Conservation (phyloP, 2,113 vertebrate species). For the Oplegnathus fasciatus region DNA sequence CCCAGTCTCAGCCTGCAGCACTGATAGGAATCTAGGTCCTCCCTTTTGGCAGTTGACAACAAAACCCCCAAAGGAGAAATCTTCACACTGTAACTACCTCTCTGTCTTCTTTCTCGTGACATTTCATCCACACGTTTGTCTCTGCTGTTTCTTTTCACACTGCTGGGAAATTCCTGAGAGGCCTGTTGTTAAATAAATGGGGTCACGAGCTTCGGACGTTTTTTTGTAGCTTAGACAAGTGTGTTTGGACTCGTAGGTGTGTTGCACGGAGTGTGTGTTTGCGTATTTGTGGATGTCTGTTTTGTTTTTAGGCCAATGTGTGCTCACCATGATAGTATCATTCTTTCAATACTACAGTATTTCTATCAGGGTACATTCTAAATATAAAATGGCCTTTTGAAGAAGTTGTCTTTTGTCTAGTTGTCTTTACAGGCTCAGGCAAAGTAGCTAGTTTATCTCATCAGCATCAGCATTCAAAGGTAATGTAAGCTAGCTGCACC, state of each 20-base stretch:
- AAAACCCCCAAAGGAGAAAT: conserved; percentile 49
- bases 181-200: conserved; percentile 53
- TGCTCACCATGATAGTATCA: neutral
- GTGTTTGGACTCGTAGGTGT: neutral
- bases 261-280: neutral
- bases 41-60: conserved; percentile 49
- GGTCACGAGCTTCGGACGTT: neutral
- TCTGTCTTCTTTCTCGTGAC: conserved; percentile 55
- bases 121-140: conserved; percentile 52
- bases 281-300: conserved; percentile 3
- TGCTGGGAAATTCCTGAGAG: conserved; percentile 56
- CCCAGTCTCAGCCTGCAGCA: conserved; percentile 39
- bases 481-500: neutral
- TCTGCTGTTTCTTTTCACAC: conserved; percentile 52
- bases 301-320: conserved; percentile 14
- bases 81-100: conserved; percentile 52
- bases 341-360: neutral
- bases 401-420: neutral
- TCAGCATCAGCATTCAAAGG: too few species aligned
- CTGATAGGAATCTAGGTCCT: conserved; percentile 59
- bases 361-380: neutral
- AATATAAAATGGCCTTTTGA: neutral
- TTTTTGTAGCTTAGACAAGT: conserved; percentile 5
- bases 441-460: neutral
- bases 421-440: too few species aligned